Percentiles rank a stretch among this genome's conserved stretches.
Evolutionary conservation across 2,797 vertebrate species (phyloP).

Genomic region (Halcyon chelicuti): DNA sequence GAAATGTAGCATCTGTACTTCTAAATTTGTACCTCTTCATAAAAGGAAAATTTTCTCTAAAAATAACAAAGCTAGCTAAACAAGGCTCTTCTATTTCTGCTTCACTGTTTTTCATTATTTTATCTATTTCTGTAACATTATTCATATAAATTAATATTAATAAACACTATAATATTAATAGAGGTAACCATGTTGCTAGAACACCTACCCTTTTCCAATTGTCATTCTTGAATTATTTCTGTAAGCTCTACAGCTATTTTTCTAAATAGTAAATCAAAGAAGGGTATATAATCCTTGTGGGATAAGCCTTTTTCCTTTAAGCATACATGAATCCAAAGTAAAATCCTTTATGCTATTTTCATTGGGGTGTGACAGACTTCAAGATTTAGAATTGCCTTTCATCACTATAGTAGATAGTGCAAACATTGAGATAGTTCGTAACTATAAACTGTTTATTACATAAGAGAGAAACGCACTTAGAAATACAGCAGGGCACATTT

Average conservation of each 20-base stretch:
- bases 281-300: not conserved
- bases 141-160: not conserved
- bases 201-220: not conserved
- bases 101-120: not conserved
- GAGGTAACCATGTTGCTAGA: not conserved
- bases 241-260: slow-evolving; percentile 5
- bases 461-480: slow-evolving; percentile 62
- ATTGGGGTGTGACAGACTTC: slow-evolving; percentile 11
- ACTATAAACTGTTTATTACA: slow-evolving; percentile 71
- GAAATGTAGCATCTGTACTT: not conserved
- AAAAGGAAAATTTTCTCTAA: not conserved
- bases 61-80: not conserved
- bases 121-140: not conserved
- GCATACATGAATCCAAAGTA: not conserved
- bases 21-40: not conserved
- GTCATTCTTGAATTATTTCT: slow-evolving; percentile 35
- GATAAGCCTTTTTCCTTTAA: slow-evolving; percentile 25
- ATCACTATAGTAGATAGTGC: slow-evolving; percentile 36
- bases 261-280: slow-evolving; percentile 44
- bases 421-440: slow-evolving; percentile 62
- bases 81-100: not conserved
- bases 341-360: slow-evolving; percentile 47
- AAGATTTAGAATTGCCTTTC: slow-evolving; percentile 57
- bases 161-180: not conserved
- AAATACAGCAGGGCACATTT: slow-evolving; percentile 60